Base-by-base conservation (phyloP, 1,140 invertebrate genomes). In the Diachasma alloeum region DNA sequence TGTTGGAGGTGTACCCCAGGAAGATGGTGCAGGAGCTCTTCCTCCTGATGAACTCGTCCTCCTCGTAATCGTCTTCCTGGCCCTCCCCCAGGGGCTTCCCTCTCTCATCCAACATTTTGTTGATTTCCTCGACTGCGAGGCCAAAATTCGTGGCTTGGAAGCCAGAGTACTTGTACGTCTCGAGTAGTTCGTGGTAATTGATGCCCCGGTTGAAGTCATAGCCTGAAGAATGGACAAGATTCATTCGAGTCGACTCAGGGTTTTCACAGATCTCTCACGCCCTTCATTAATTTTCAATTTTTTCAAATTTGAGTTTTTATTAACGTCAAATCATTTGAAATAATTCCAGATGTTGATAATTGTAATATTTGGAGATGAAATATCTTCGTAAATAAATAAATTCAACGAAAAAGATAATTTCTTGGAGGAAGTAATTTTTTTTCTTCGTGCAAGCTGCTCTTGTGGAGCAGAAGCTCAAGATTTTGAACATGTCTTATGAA, bases 141-240 rank as follows among this genome's bases (percentile, higher is more conserved):
- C 96, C 97, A 89, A 99, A 96, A 91, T 95, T 97, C 0, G 97
- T 98, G 0, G 98, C 97, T 92, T 99, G 98, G 87, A 99, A 99
- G 59, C 98, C 98, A 53, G 94, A 96, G 71, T 92, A 91, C 63
- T 91, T 85, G 85, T 96, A 99, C 22, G 94, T 94, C 75, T 95
- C 87, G 4, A 99, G 91, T 19, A 99, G 86, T 83, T 93, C 92
- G 80, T 95, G 91, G 88, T 98, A 98, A 87, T 99, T 92, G 22
- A 99, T 90, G 9, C 97, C 97, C 80, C 95, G 90, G 85, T 98
- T 97, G 91, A 97, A 99, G 84, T 99, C 96, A 89, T 98, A 99
- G 15, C 95, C 94, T 90, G 74, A 13, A 83, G 17, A 79, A 66
- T 24, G 26, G 67, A 63, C 72, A 69, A 73, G 46, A 44, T 77